These are phyloP conservation scores for Artemia franciscana DNA, from an alignment of 1,140 invertebrate genomes.

Conservation along the genomic window DNA sequence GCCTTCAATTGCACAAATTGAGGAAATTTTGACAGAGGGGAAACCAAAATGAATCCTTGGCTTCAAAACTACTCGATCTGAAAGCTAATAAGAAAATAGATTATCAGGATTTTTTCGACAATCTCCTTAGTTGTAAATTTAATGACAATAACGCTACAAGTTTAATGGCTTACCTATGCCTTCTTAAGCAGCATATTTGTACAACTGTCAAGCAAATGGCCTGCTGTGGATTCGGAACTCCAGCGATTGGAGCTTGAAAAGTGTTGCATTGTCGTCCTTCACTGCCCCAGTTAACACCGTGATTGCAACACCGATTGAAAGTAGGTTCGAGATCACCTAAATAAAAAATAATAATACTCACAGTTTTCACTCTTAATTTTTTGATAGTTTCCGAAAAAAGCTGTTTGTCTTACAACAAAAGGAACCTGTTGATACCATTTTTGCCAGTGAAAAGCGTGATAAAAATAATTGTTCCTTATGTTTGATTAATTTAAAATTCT, in stretches of 20 bases:
- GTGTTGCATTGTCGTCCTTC: constrained; percentile 24
- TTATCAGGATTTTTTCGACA: not conserved
- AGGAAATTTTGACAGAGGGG: too few species aligned
- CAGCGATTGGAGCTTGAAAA: constrained; percentile 23
- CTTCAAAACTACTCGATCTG: too few species aligned
- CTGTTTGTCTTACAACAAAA: too few species aligned
- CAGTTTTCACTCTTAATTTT: too few species aligned
- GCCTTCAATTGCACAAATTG: too few species aligned
- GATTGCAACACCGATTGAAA: constrained; percentile 26
- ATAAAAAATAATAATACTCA: not conserved
- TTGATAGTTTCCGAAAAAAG: too few species aligned
- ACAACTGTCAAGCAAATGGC: constrained; percentile 25
- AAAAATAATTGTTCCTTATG: too few species aligned
- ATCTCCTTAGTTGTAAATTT: not conserved
- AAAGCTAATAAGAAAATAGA: not conserved
- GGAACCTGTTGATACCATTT: too few species aligned
- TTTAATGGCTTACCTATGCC: too few species aligned
- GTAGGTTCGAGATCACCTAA: constrained; percentile 20
- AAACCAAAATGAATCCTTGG: too few species aligned
- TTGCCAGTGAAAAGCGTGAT: too few species aligned
- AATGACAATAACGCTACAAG: constrained; percentile 1
- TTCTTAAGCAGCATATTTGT: constrained; percentile 26
- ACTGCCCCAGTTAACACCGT: constrained; percentile 24
- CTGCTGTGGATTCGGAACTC: constrained; percentile 22
- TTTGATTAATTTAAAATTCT: too few species aligned